phyloP scores from a whole-genome alignment of 2,888 invertebrate species.

The Biston betularia region DNA sequence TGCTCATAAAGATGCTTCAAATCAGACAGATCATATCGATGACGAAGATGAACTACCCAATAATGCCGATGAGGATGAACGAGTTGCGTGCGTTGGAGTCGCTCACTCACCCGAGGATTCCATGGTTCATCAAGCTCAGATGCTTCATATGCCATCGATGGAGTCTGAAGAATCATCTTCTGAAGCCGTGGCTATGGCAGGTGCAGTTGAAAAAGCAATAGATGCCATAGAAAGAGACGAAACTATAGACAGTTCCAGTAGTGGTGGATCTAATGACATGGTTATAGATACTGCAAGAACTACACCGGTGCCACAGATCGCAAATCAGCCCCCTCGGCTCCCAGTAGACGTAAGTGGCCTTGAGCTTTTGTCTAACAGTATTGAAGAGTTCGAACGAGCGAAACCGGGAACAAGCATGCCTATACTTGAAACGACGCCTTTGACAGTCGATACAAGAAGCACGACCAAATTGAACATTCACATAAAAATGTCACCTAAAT shows the following conservation, averaged over 20 bases:
- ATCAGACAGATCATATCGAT: constrained; percentile 92
- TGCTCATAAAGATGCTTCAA: constrained; percentile 92
- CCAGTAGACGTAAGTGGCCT: constrained; percentile 92
- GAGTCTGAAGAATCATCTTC: constrained; percentile 79
- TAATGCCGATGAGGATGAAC: constrained; percentile 78
- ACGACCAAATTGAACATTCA: constrained; percentile 74
- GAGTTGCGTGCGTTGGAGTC: constrained; percentile 79
- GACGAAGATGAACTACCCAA: constrained; percentile 88
- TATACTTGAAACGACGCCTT: constrained; percentile 62
- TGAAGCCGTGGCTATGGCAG: constrained; percentile 67
- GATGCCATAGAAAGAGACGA: constrained; percentile 78
- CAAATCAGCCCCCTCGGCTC: constrained; percentile 50
- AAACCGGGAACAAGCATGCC: constrained; percentile 73
- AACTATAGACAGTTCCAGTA: constrained; percentile 73
- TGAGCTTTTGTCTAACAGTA: constrained; percentile 93
- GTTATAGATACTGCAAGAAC: constrained; percentile 78
- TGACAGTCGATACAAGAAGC: constrained; percentile 76
- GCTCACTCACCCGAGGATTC: constrained; percentile 78
- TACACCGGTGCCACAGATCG: constrained; percentile 59
- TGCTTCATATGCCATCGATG: constrained; percentile 63
- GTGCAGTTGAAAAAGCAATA: constrained; percentile 76
- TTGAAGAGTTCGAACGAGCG: constrained; percentile 90
- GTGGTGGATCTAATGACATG: constrained; percentile 76
- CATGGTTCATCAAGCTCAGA: constrained; percentile 51
- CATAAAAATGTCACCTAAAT: constrained; percentile 79